Base-by-base conservation (phyloP, 2,888 invertebrate genomes). In the Muschampia plurimacula region DNA sequence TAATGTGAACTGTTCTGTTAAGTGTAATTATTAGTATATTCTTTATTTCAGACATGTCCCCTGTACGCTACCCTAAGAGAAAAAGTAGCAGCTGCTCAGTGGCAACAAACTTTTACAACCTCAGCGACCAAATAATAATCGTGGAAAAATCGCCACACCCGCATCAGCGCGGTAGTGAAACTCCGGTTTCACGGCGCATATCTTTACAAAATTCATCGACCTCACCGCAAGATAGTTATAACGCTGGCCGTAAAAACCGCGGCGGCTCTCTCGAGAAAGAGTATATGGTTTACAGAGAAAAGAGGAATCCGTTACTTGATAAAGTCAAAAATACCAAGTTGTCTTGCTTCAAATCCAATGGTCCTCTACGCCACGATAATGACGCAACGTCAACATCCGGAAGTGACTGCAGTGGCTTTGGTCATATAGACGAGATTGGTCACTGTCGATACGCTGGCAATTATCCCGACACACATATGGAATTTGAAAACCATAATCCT, bases 301-400 rank as follows among this genome's bases (percentile, higher is more conserved):
- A 96, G 84, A 94, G 96, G 73, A 96, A 96, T 84, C 96, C 96
- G 60, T 92, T 97, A 74, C 92, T 96, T 72, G 96, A 96, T 82
- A 95, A 96, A 84, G 96, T 96, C 6, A 96, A 96, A 85, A 96
- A 96, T 83, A 96, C 96, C 65, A 95, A 96, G 83, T 85, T 97
- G 73, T 96, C 96, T 41, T 96, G 96, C 84, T 96, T 96, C 84
- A 94, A 95, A 84, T 95, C 95, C 52, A 94, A 93, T 80, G 95
- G 95, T 60, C 95, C 94, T 72, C 84, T 95, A 65, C 90, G 95
- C 44, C 92, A 94, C 69, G 88, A 90, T 64, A 63, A 63, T 22
- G 94, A 95, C 77, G 91, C 93, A 52, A 90, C 91, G 10, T 95
- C 95, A 4, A 95, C 95, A 2, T 95, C 95, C 46, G 95, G 94